phyloP scores from a whole-genome alignment of 2,797 vertebrate genomes.

The Oreochromis grahami region DNA sequence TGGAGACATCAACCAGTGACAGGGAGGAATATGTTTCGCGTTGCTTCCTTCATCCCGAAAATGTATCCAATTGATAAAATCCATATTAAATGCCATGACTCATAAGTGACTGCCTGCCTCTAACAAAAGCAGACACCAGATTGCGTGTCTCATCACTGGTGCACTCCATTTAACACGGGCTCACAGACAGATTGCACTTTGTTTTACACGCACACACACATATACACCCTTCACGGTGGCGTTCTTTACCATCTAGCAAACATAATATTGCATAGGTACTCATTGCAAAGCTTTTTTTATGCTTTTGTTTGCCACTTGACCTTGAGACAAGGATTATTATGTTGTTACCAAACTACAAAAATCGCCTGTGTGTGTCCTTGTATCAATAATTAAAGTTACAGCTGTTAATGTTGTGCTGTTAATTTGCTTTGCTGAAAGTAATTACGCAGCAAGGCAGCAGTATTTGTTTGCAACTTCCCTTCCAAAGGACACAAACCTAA shows the following conservation, averaged over 20 bases:
- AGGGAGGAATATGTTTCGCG: constrained; percentile 12
- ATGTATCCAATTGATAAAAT: constrained; percentile 48
- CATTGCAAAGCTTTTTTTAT: constrained; percentile 36
- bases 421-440: constrained; percentile 54
- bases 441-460: constrained; percentile 23
- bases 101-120: constrained; percentile 24
- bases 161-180: constrained; percentile 68
- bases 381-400: constrained; percentile 60
- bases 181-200: constrained; percentile 73
- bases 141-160: constrained; percentile 65
- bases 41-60: constrained; percentile 28
- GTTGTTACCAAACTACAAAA: constrained; percentile 29
- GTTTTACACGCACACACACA: constrained; percentile 43
- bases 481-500: constrained; percentile 38
- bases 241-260: constrained; percentile 54
- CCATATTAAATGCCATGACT: constrained; percentile 51
- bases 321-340: constrained; percentile 59
- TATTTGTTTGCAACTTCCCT: constrained; percentile 20
- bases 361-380: constrained; percentile 51
- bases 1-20: constrained; percentile 22
- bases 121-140: constrained; percentile 60
- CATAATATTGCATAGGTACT: constrained; percentile 50
- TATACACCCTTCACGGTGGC: constrained; percentile 54
- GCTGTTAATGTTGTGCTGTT: constrained; percentile 56
- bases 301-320: constrained; percentile 58